These are phyloP conservation scores for Aphelocoma coerulescens DNA, from an alignment of 2,113 vertebrate species.

Conservation along the genomic window DNA sequence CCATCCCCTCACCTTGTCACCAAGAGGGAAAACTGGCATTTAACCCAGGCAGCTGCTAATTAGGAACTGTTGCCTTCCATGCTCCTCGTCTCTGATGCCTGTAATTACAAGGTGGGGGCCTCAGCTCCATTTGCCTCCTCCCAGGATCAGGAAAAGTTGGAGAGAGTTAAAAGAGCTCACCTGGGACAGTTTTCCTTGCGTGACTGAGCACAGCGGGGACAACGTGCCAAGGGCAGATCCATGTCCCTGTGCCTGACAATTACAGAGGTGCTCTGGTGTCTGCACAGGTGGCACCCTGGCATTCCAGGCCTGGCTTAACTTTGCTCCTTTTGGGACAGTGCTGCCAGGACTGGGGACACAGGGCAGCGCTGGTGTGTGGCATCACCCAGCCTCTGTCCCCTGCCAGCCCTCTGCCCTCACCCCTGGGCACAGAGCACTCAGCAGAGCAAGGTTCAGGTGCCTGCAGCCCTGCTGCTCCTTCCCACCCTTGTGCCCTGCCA, in stretches of 20 bases:
- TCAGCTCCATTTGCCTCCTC: neutral
- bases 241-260: neutral
- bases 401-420: neutral
- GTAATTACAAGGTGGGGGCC: slow-evolving; percentile 1
- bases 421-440: neutral
- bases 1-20: neutral
- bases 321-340: neutral
- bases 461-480: neutral
- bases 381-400: neutral
- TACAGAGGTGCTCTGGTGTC: fast-evolving
- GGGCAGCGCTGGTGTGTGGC: neutral
- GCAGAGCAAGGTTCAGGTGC: neutral
- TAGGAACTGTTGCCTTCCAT: neutral
- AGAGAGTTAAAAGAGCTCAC: neutral
- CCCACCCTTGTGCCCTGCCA: neutral
- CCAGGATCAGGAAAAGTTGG: neutral
- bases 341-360: neutral
- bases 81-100: neutral
- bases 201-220: neutral
- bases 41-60: neutral
- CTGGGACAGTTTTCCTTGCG: neutral
- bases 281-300: neutral
- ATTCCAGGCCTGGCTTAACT: neutral
- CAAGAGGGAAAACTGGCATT: neutral
- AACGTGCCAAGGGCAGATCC: neutral